phyloP scores from a whole-genome alignment of 2,797 vertebrate genomes.

The Sebastes hubbsi region DNA sequence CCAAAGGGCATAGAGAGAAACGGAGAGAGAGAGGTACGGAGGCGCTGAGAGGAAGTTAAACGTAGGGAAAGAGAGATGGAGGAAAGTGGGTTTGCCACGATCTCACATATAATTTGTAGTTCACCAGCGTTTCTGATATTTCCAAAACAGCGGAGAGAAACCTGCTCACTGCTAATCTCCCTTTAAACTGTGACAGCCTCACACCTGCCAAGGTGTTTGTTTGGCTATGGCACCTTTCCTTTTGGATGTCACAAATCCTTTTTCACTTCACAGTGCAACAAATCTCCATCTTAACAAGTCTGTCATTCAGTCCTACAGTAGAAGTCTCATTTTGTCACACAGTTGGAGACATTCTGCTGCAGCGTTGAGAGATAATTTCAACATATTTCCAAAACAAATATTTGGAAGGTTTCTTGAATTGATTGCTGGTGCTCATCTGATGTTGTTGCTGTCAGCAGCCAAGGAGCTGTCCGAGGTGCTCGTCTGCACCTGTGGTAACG shows the following conservation, averaged over 20 bases:
- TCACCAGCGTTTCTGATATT: slow-evolving; percentile 23
- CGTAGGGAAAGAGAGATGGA: not conserved
- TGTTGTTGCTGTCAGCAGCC: slow-evolving; percentile 9
- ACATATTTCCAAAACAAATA: slow-evolving; percentile 1
- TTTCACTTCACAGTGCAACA: slow-evolving; percentile 9
- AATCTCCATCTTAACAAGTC: slow-evolving; percentile 17
- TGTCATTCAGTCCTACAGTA: slow-evolving; percentile 4
- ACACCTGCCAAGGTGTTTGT: slow-evolving; percentile 27
- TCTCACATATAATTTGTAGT: slow-evolving; percentile 46
- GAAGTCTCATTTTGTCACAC: slow-evolving; percentile 5
- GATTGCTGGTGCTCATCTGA: not conserved
- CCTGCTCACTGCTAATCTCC: slow-evolving; percentile 19
- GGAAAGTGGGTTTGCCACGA: slow-evolving; percentile 9
- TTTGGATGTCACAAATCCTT: slow-evolving; percentile 26
- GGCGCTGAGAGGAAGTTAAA: not conserved
- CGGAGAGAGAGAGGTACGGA: slow-evolving; percentile 38
- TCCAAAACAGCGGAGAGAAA: slow-evolving; percentile 21
- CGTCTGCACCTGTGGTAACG: not conserved
- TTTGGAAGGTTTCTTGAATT: not conserved
- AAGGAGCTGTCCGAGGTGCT: slow-evolving; percentile 48
- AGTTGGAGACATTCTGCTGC: not conserved
- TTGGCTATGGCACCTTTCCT: slow-evolving; percentile 4
- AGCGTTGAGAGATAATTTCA: slow-evolving; percentile 1
- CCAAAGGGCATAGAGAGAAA: slow-evolving; percentile 60
- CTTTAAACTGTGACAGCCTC: slow-evolving; percentile 30